These are phyloP conservation scores for Drosophila anceps DNA, from an alignment of 2,888 invertebrate species.

Conservation along the genomic window DNA sequence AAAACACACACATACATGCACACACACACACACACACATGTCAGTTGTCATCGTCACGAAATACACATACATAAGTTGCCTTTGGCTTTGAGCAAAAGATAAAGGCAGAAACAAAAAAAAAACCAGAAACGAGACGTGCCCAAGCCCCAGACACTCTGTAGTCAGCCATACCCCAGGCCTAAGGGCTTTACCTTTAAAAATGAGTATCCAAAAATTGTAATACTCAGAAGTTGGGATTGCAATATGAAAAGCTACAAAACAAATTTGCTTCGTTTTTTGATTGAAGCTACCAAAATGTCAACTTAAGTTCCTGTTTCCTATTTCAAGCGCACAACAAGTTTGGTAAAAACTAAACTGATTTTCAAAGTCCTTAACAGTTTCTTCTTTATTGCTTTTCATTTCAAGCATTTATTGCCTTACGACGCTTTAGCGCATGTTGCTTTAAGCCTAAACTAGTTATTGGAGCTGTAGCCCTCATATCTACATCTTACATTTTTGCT, in stretches of 20 bases:
- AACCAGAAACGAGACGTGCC: background rate
- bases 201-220: background rate
- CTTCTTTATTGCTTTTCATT: no score
- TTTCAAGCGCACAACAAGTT: background rate
- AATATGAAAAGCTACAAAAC: background rate
- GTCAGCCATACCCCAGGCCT: background rate
- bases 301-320: no score
- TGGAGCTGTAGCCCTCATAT: no score
- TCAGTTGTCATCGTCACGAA: conserved; percentile 38
- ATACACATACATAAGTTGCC: conserved; percentile 44
- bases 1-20: background rate
- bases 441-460: no score
- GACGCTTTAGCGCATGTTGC: no score
- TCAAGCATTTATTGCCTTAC: no score
- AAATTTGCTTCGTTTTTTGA: background rate
- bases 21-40: conserved; percentile 14
- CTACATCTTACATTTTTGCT: no score
- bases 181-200: background rate
- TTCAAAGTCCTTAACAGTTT: no score
- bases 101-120: background rate
- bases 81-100: conserved; percentile 31
- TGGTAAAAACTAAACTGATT: background rate
- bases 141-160: background rate
- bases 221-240: background rate
- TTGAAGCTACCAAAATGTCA: background rate